Evolutionary conservation across 2,888 invertebrate species (phyloP), one percentile per base, ranked within the genome.

Genomic region (Mesochorus sp.): DNA sequence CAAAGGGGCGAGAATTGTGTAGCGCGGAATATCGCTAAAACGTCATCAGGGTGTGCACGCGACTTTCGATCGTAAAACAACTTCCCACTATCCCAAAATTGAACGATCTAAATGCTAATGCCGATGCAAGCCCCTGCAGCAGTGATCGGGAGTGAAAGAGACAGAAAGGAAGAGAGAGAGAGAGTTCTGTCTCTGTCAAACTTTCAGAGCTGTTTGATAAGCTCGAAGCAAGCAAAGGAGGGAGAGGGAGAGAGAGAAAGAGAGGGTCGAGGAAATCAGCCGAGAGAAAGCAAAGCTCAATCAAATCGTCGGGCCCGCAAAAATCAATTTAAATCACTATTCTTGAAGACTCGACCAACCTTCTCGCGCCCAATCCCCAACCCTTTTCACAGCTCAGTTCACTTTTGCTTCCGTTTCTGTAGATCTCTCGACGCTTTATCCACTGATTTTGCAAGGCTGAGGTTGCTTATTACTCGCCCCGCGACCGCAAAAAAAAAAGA

Each of bases 51-150:
- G 26, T 66, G 53, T 59, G 47, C 49, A 26, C 28, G 31, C 37
- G 49, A 67, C 47, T 71, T 39, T 59, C 74, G 82, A 83, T 84
- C 81, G 81, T 85, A 84, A 85, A 84, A 84, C 83, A 83, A 84
- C 83, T 83, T 83, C 76, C 82, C 82, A 71, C 81, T 67, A 70
- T 71, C 72, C 73, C 72, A 81, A 77, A 85, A 85, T 85, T 83
- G 82, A 82, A 83, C 83, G 84, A 85, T 85, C 83, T 85, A 85
- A 85, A 85, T 85, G 85, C 84, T 85, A 85, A 85, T 85, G 78
- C 74, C 79, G 80, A 81, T 81, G 80, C 80, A 73, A 47, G 76
- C 71, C n/a, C n/a, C n/a, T n/a, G n/a, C 79, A 47, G 76, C 17
- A 68, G 31, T 4, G 3, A 8, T 17, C 17, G 19, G 19, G 21